Conservation (phyloP, 2,888 invertebrate species). For the Hirtodrosophila confusa region DNA sequence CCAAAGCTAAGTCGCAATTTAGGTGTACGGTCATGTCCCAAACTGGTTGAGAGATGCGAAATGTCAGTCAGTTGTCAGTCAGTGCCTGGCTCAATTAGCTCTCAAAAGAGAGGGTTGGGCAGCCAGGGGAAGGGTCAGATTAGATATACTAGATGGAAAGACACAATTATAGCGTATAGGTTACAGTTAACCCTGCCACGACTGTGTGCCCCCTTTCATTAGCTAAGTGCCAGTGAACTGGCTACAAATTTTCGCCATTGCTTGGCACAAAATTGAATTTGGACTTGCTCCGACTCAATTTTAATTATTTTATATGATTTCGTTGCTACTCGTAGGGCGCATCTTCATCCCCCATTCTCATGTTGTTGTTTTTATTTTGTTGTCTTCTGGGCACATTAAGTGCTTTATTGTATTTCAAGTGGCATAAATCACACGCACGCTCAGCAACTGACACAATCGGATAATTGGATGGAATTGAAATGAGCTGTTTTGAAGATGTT, state of each 20-base stretch:
- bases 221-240: constrained; percentile 53
- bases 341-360: neutral
- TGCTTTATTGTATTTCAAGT: constrained; percentile 66
- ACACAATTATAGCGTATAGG: constrained; percentile 19
- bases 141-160: constrained; percentile 16
- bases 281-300: constrained; percentile 17
- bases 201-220: constrained; percentile 50
- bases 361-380: constrained; percentile 1
- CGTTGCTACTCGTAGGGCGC: neutral
- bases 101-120: constrained; percentile 7
- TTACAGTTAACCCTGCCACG: constrained; percentile 43
- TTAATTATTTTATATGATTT: constrained; percentile 56
- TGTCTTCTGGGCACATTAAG: constrained; percentile 42
- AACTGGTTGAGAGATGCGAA: constrained; percentile 38
- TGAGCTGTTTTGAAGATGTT: constrained; percentile 56
- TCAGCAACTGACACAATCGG: constrained; percentile 60
- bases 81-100: constrained; percentile 48
- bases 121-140: constrained; percentile 7
- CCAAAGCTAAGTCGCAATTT: constrained; percentile 57
- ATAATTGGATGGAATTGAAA: constrained; percentile 71
- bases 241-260: constrained; percentile 34
- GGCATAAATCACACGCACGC: constrained; percentile 70
- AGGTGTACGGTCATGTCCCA: constrained; percentile 51
- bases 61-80: constrained; percentile 43
- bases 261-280: constrained; percentile 40